These are phyloP conservation scores for Palythoa heliodiscus DNA, from an alignment of 92 coral and sea anemone species.

Conservation along the genomic window DNA sequence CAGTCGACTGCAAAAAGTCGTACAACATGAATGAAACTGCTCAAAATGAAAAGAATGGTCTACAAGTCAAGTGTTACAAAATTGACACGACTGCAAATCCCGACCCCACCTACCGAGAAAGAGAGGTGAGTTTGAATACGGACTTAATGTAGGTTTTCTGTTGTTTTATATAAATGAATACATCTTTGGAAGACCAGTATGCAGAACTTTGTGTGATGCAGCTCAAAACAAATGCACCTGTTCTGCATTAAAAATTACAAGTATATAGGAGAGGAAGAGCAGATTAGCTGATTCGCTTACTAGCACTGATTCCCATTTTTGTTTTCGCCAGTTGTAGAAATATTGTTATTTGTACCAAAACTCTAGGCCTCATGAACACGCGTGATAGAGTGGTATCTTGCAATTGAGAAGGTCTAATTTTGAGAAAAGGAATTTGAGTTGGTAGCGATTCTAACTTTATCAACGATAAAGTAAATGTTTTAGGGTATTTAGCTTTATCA, in stretches of 20 bases:
- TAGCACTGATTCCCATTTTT: neutral
- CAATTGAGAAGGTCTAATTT: neutral
- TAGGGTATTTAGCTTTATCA: neutral
- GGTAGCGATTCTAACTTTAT: neutral
- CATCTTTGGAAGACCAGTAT: neutral
- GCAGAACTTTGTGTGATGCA: neutral
- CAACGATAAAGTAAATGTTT: neutral
- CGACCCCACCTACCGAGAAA: slow-evolving; percentile 27
- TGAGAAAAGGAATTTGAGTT: neutral
- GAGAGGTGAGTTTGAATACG: slow-evolving; percentile 45
- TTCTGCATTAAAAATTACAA: neutral
- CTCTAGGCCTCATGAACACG: neutral
- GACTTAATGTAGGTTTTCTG: neutral
- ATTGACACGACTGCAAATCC: slow-evolving; percentile 55
- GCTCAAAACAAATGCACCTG: neutral
- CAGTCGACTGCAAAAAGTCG: slow-evolving; percentile 72
- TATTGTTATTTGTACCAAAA: too few species aligned
- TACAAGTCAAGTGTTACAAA: slow-evolving; percentile 71
- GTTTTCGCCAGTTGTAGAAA: neutral
- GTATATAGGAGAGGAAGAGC: neutral
- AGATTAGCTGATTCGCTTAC: too few species aligned
- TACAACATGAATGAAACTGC: slow-evolving; percentile 75
- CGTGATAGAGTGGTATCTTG: neutral
- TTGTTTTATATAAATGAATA: neutral
- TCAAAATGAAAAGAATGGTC: slow-evolving; percentile 62